Conservation (phyloP, 2,113 vertebrate genomes). For the Chionodraco myersi region DNA sequence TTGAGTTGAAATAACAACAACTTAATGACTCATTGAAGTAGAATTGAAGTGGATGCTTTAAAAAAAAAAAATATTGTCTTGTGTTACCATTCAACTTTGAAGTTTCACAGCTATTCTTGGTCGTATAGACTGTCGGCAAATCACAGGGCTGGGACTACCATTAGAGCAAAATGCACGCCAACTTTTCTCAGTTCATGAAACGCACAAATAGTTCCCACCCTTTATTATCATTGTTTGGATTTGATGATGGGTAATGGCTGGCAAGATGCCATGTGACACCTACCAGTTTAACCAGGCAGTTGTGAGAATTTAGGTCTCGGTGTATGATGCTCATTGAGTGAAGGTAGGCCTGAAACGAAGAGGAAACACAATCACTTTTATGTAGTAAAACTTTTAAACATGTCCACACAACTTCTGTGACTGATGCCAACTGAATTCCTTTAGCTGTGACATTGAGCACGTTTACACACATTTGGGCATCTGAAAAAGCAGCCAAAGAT, state of each 20-base stretch:
- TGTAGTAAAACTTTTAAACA: neutral
- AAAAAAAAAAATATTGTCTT: neutral
- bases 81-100: neutral
- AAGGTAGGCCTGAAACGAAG: conserved; percentile 89
- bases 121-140: neutral
- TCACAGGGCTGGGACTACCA: neutral
- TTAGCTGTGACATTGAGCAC: neutral
- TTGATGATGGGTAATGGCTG: neutral
- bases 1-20: neutral
- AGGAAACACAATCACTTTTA: neutral
- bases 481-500: conserved; percentile 19
- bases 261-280: conserved; percentile 67
- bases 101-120: neutral
- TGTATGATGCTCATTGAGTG: conserved; percentile 96
- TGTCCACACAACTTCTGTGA: neutral
- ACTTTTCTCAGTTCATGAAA: neutral
- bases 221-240: neutral
- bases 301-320: conserved; percentile 94
- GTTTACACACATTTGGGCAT: neutral
- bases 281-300: conserved; percentile 96
- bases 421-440: neutral
- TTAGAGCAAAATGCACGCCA: neutral
- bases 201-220: neutral
- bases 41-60: too few relatives aligned
- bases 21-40: neutral